Percentiles rank a stretch among this genome's conserved stretches.
Conservation (phyloP, 2,113 vertebrate species). For the Oreochromis tanganicae region DNA sequence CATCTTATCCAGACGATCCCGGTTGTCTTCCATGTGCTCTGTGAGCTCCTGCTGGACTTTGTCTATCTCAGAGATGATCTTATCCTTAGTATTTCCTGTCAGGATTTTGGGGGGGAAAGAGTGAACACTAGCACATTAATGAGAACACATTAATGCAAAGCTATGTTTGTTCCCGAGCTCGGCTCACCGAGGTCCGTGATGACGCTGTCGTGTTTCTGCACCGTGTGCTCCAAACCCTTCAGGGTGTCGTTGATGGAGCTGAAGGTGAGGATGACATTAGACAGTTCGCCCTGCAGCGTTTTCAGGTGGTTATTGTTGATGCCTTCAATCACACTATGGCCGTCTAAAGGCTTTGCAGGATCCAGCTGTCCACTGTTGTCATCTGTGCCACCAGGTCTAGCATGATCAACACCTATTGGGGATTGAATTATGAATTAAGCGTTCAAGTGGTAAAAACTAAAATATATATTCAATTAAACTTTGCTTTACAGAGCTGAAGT, state of each 20-base stretch:
- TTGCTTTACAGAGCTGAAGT: background rate
- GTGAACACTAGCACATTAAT: background rate
- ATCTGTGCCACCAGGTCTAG: background rate
- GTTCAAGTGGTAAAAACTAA: background rate
- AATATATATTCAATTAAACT: background rate
- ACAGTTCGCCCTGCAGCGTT: conserved; percentile 80
- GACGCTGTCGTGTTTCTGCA: conserved; percentile 83
- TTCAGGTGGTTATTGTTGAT: conserved; percentile 74
- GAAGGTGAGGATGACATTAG: conserved; percentile 79
- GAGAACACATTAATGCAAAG: background rate
- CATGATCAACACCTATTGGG: conserved; percentile 8
- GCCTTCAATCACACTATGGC: conserved; percentile 82
- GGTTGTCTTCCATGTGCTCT: conserved; percentile 78
- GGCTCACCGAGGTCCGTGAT: conserved; percentile 75
- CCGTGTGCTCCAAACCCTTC: conserved; percentile 78
- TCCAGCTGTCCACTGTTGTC: conserved; percentile 25
- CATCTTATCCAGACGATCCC: conserved; percentile 72
- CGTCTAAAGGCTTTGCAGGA: conserved; percentile 76
- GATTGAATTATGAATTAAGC: background rate
- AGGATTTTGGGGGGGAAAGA: background rate
- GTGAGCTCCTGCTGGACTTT: conserved; percentile 82
- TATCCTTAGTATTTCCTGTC: conserved; percentile 80
- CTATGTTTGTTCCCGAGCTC: background rate
- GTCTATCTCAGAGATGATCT: conserved; percentile 88
- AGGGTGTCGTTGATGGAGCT: conserved; percentile 85